Evolutionary conservation across 2,113 vertebrate species (phyloP).

Genomic region (Mesitornis unicolor): DNA sequence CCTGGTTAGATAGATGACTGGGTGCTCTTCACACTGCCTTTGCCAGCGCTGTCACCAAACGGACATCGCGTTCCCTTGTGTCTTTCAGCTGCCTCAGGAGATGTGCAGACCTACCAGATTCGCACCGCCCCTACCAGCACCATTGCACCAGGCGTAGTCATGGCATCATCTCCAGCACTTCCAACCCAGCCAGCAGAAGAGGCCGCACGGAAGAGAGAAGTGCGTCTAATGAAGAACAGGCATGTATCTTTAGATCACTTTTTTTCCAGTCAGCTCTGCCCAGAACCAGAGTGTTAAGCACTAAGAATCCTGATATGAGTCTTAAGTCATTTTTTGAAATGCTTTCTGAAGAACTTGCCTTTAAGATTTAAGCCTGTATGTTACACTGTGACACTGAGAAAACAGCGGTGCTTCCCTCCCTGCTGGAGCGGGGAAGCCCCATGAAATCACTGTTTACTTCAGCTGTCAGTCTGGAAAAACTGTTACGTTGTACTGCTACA

Average conservation of each 20-base stretch:
- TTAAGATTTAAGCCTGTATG: background rate
- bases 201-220: slow-evolving; percentile 94
- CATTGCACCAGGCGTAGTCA: slow-evolving; percentile 92
- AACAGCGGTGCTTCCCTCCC: background rate
- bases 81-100: slow-evolving; percentile 88
- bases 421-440: background rate
- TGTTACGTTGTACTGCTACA: background rate
- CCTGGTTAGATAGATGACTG: background rate
- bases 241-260: slow-evolving; percentile 19
- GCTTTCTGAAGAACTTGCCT: background rate
- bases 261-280: background rate
- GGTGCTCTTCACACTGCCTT: background rate
- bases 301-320: background rate
- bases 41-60: background rate
- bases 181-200: slow-evolving; percentile 89
- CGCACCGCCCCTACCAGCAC: slow-evolving; percentile 90
- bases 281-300: background rate
- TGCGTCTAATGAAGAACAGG: slow-evolving; percentile 99
- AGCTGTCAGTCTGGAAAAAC: background rate
- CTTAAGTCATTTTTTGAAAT: background rate
- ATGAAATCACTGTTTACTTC: background rate
- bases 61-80: background rate
- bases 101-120: slow-evolving; percentile 98
- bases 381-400: background rate
- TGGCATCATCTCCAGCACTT: slow-evolving; percentile 91